Percentiles rank a stretch among this genome's conserved stretches.
phyloP scores from a whole-genome alignment of 2,113 vertebrate species.

The Canis aureus region DNA sequence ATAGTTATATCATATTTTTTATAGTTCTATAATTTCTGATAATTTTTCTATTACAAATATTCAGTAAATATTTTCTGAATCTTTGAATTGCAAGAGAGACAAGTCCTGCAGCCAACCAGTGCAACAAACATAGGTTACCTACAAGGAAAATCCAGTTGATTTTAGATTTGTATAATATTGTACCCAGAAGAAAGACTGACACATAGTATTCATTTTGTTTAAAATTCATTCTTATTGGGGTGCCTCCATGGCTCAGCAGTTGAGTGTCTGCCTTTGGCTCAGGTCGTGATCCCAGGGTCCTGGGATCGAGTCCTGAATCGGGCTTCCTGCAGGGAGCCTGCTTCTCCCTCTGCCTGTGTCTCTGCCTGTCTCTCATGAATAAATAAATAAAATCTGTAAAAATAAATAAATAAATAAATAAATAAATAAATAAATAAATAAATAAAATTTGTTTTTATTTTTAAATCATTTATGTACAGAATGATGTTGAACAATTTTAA shows the following conservation, averaged over 20 bases:
- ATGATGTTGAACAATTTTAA: not conserved
- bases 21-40: constrained; percentile 1
- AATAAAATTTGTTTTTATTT: not conserved
- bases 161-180: not conserved
- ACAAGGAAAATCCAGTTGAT: not conserved
- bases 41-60: not conserved
- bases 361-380: no score
- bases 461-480: not conserved
- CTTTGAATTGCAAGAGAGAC: not conserved
- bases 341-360: no score
- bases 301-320: no score
- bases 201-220: not conserved
- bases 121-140: not conserved
- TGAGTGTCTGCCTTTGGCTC: no score
- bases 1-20: not conserved
- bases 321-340: no score
- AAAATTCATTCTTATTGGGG: not conserved
- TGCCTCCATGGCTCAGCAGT: no score
- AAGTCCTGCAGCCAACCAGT: not conserved
- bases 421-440: no score
- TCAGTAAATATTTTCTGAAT: not conserved
- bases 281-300: no score
- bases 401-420: no score
- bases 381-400: no score
- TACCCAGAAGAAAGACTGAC: not conserved